These are phyloP conservation scores for Drosophila prostipennis DNA, from an alignment of 2,888 invertebrate species.

Conservation along the genomic window DNA sequence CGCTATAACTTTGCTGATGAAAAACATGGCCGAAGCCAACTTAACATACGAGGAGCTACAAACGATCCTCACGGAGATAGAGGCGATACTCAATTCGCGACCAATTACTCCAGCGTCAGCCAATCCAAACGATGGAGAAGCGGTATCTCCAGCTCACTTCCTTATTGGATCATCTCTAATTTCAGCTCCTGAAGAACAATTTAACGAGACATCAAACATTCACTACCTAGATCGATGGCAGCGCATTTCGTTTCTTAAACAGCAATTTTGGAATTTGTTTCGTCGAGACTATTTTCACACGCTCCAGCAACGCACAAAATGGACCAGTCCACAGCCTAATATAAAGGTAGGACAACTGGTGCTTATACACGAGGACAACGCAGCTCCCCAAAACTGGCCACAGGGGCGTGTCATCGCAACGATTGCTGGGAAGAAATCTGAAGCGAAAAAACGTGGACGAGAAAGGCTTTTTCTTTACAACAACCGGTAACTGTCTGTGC, in stretches of 20 bases:
- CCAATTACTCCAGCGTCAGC: not conserved
- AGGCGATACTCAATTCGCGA: not conserved
- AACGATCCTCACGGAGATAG: not conserved
- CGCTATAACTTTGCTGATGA: too few species aligned
- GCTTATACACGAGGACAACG: not conserved
- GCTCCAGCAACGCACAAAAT: not conserved
- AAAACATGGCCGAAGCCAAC: not conserved
- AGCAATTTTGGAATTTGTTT: not conserved
- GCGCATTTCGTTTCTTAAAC: not conserved
- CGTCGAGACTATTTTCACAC: not conserved
- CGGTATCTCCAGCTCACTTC: not conserved
- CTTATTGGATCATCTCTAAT: not conserved
- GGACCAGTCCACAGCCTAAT: too few species aligned
- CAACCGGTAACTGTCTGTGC: too few species aligned
- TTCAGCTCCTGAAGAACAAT: not conserved
- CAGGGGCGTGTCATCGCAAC: not conserved
- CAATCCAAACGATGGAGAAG: not conserved
- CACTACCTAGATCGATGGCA: not conserved
- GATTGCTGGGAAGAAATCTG: not conserved
- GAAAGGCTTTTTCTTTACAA: not conserved
- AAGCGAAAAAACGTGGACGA: not conserved
- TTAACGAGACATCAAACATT: not conserved
- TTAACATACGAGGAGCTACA: not conserved
- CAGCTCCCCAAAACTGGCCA: not conserved
- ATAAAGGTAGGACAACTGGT: not conserved